Conservation (phyloP, 2,113 vertebrate species). For the Thomomys bottae region DNA sequence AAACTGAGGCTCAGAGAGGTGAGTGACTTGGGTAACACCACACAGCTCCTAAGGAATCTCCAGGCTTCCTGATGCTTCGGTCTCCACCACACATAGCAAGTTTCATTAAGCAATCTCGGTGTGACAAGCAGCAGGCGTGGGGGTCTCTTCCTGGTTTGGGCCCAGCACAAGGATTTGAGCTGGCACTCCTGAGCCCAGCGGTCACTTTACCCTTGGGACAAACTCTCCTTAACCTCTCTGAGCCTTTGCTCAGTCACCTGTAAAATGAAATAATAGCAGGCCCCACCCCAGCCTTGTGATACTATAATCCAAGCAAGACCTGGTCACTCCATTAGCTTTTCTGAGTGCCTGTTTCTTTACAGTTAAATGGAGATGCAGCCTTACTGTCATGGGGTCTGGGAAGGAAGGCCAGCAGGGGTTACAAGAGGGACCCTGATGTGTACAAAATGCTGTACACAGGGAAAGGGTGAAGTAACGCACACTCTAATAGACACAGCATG, state of each 20-base stretch:
- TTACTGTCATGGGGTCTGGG: not conserved
- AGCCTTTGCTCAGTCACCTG: not conserved
- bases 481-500: not conserved
- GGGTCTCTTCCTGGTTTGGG: too few relatives aligned
- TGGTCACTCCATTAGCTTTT: slow-evolving; percentile 49
- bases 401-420: not conserved
- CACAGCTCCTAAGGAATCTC: not conserved
- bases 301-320: slow-evolving; percentile 23
- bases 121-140: not conserved
- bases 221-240: not conserved
- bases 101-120: not conserved
- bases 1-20: not conserved
- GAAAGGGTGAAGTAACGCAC: not conserved
- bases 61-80: not conserved
- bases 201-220: not conserved
- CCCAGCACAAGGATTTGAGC: not conserved
- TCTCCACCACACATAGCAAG: not conserved
- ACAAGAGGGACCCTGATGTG: not conserved
- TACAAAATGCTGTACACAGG: rapidly evolving
- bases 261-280: not conserved
- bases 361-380: not conserved
- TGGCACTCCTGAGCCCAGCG: not conserved
- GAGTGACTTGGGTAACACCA: not conserved
- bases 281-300: too few relatives aligned
- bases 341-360: not conserved